Evolutionary conservation across 2,888 invertebrate species (phyloP).

Genomic region (Drosophila seclusa): DNA sequence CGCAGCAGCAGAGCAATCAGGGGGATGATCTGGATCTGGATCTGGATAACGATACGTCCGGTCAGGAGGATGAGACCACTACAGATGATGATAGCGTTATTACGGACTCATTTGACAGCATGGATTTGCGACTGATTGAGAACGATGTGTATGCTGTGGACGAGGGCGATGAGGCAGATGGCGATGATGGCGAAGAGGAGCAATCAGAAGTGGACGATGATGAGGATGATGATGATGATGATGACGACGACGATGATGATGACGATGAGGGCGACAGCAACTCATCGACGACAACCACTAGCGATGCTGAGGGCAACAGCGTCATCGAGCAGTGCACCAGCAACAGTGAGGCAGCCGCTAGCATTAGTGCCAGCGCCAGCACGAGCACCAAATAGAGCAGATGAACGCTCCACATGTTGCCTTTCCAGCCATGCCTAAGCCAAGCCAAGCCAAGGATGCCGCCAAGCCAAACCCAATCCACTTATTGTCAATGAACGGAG

Average conservation of each 20-base stretch:
- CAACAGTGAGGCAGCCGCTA: conserved; percentile 66
- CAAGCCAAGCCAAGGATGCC: conserved; percentile 33
- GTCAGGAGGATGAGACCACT: conserved; percentile 68
- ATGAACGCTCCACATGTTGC: conserved; percentile 26
- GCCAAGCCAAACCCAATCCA: conserved; percentile 51
- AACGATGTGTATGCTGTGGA: conserved; percentile 66
- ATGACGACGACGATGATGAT: conserved; percentile 3
- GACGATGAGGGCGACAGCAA: conserved; percentile 57
- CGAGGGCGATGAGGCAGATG: conserved; percentile 58
- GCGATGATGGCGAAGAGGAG: conserved; percentile 64
- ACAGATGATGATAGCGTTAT: conserved; percentile 73
- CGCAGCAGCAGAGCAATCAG: conserved; percentile 59
- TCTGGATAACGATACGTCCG: conserved; percentile 62
- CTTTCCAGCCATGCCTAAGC: conserved; percentile 56
- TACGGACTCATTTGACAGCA: conserved; percentile 71
- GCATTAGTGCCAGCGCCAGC: conserved; percentile 46
- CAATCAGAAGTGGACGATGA: conserved; percentile 56
- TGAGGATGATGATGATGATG: conserved; percentile 55
- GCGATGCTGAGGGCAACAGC: conserved; percentile 79
- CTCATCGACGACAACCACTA: conserved; percentile 71
- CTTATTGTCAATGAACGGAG: conserved; percentile 79
- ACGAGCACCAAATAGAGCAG: conserved; percentile 51
- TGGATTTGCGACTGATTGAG: conserved; percentile 68
- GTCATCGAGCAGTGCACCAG: conserved; percentile 79
- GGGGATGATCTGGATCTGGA: conserved; percentile 56